Percentiles rank a stretch among this genome's conserved stretches.
These are phyloP conservation scores for Tryphoninae sp. DNA, from an alignment of 2,888 invertebrate species.

Conservation along the genomic window DNA sequence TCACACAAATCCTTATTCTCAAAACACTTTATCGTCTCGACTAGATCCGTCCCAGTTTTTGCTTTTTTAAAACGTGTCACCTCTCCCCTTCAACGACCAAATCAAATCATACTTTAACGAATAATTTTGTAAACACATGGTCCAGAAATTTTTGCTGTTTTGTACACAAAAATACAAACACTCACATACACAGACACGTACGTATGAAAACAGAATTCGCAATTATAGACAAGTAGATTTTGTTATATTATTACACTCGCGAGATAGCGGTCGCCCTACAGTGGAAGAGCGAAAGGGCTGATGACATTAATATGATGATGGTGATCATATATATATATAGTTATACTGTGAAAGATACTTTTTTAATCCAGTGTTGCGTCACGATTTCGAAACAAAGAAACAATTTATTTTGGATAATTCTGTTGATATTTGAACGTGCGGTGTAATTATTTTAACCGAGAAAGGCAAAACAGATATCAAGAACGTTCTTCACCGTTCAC, in stretches of 20 bases:
- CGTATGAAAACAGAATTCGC: neutral
- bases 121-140: neutral
- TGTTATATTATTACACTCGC: conserved; percentile 19
- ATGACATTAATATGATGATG: conserved; percentile 9
- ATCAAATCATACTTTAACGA: neutral
- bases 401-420: neutral
- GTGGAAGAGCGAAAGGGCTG: conserved; percentile 16
- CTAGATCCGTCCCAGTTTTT: neutral
- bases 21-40: neutral
- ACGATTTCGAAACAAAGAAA: conserved; percentile 2
- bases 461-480: neutral
- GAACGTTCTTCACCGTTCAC: neutral
- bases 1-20: too few relatives aligned
- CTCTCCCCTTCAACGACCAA: conserved; percentile 28
- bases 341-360: conserved; percentile 40
- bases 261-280: conserved; percentile 21
- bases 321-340: conserved; percentile 8
- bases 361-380: conserved; percentile 43
- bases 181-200: neutral
- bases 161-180: too few relatives aligned
- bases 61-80: conserved; percentile 13
- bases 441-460: conserved; percentile 2
- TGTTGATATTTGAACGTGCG: neutral
- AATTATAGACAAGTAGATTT: neutral
- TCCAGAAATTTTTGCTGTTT: neutral